phyloP scores from a whole-genome alignment of 2,113 vertebrate species.

The Nerophis ophidion region DNA sequence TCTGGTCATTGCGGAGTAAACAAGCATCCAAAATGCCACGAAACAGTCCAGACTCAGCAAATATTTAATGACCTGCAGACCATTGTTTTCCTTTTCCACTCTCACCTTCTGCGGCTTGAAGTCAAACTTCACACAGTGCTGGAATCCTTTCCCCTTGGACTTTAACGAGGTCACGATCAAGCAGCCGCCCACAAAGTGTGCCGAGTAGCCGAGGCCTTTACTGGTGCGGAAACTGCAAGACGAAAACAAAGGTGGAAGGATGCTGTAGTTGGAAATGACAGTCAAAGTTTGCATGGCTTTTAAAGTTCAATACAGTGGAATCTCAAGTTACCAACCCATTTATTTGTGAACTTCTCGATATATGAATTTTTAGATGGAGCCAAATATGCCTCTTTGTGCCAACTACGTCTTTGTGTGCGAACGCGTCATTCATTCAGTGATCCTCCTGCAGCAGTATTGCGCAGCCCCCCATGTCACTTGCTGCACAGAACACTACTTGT shows the following conservation, averaged over 20 bases:
- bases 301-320: too few species aligned
- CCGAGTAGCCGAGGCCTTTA: constrained; percentile 97
- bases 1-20: not conserved
- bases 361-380: too few species aligned
- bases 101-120: constrained; percentile 97
- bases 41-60: not conserved
- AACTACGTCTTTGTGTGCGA: too few species aligned
- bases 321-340: too few species aligned
- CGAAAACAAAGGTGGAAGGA: constrained; percentile 2
- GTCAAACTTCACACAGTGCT: constrained; percentile 98
- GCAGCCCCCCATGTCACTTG: too few species aligned
- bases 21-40: not conserved
- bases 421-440: too few species aligned
- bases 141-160: constrained; percentile 96
- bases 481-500: too few species aligned
- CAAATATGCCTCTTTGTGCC: too few species aligned
- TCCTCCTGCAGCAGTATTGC: too few species aligned
- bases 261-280: not conserved
- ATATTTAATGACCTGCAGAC: not conserved
- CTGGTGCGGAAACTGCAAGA: constrained; percentile 88
- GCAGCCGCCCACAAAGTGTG: constrained; percentile 95
- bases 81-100: not conserved
- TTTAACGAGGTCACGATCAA: constrained; percentile 96
- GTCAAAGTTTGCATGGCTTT: too few species aligned
- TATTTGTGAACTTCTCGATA: too few species aligned